Conservation (phyloP, 2,797 vertebrate species). For the Lithobates sylvaticus region DNA sequence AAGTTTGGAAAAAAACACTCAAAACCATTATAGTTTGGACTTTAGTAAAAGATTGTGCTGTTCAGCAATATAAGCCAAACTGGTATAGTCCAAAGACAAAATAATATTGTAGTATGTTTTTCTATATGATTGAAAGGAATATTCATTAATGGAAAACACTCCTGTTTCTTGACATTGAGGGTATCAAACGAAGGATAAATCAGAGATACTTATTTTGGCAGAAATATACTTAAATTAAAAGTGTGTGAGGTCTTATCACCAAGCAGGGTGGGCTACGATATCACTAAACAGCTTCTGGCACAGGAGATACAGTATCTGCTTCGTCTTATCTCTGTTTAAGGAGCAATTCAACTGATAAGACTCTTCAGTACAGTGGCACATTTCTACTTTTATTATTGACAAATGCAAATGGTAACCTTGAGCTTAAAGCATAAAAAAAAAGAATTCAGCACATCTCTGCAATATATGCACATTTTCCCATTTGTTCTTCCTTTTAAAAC, state of each 20-base stretch:
- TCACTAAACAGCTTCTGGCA: constrained; percentile 33
- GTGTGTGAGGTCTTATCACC: constrained; percentile 3
- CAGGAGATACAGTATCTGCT: constrained; percentile 27
- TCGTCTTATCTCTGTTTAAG: constrained; percentile 28
- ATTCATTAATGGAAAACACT: neutral
- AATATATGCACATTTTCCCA: too few relatives aligned
- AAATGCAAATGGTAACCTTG: constrained; percentile 30
- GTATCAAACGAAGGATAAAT: neutral
- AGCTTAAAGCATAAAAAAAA: constrained; percentile 5
- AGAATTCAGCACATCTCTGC: too few relatives aligned
- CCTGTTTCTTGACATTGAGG: constrained; percentile 3
- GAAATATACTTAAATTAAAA: constrained; percentile 6
- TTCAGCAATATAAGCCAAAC: too few relatives aligned
- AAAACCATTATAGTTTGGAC: too few relatives aligned
- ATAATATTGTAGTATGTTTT: neutral
- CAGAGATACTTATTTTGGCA: constrained; percentile 3
- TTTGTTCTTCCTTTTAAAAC: too few relatives aligned
- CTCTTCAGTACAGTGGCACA: neutral
- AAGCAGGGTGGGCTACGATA: constrained; percentile 19
- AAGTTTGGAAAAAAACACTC: too few relatives aligned
- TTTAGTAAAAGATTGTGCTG: too few relatives aligned
- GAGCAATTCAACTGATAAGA: constrained; percentile 30
- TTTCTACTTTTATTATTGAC: constrained; percentile 33
- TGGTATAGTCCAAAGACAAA: too few relatives aligned
- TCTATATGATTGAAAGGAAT: neutral